These are phyloP conservation scores for Tylochromis polylepis DNA, from an alignment of 2,113 vertebrate genomes.

Conservation along the genomic window DNA sequence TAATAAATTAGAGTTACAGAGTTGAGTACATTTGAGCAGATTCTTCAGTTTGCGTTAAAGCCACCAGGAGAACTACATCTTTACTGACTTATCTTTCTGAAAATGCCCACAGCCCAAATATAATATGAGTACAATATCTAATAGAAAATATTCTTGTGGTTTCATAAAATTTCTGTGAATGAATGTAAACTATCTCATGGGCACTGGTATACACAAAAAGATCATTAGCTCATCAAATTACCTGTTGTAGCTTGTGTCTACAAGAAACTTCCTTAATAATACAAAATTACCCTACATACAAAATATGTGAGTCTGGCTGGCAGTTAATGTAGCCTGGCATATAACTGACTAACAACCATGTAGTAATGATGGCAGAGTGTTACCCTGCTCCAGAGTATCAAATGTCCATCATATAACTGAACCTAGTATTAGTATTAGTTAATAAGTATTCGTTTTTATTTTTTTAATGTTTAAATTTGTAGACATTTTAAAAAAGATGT, in stretches of 20 bases:
- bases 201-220: background rate
- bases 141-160: background rate
- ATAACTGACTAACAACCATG: background rate
- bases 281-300: background rate
- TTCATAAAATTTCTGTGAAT: background rate
- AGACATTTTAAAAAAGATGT: background rate
- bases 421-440: background rate
- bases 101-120: background rate
- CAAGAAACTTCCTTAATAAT: background rate
- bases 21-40: background rate
- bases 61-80: background rate
- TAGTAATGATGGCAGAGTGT: background rate
- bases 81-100: background rate
- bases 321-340: background rate
- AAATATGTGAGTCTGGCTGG: background rate
- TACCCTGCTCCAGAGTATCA: background rate
- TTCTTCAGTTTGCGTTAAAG: background rate
- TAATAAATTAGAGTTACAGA: background rate
- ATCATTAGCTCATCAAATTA: background rate
- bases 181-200: background rate
- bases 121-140: no score
- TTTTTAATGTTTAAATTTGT: background rate
- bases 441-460: no score
- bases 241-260: background rate
- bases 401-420: background rate